Base-by-base conservation (phyloP, 2,797 vertebrate genomes). In the Esox masquinongy region DNA sequence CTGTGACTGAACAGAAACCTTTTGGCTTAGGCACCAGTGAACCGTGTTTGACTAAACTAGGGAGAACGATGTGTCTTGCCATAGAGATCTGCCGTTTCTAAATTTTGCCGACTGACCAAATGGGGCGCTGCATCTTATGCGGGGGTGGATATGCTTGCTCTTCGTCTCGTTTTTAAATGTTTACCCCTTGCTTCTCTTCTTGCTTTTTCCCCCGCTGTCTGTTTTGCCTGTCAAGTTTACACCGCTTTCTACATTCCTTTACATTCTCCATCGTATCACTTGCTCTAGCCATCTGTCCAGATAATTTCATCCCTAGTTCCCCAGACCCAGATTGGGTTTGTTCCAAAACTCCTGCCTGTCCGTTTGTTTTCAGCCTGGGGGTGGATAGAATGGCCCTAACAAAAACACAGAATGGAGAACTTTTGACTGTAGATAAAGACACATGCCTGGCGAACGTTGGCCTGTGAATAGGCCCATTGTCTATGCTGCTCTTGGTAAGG, bases 401-500 rank as follows among this genome's bases (percentile, higher is more conserved):
- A 26, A 64, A 34, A 66, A 76, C 15, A 59, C 26, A 16, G 75
- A 39, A 71, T 51, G 75, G 17, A 39, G 43, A 76, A 14, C 69
- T 31, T 59, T 47, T 29, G 22, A 11, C 51, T 63, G 51, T 22
- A 24, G 74, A 34, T 75, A 31, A 39, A 68, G 11, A n/a, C 51
- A 47, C n/a, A 36, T 71, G 74, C 36, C 68, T 75, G 34, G 29
- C 17, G 5, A 49, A 53, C 39, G 6, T 34, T 63, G 59, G 17
- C 39, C 69, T 22, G 15, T 76, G 56, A 76, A 72, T 34, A 36
- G 59, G 17, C 29, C 59, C 70, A 72, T 76, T 76, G 75, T 76
- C 69, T 64, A 11, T 31, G 43, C 47, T 17, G 9, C n/a, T 36
- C 17, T 71, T 63, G 31, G 29, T 66, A 16, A 63, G 17, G 66